These are phyloP conservation scores for Antechinus flavipes DNA, from an alignment of 2,113 vertebrate species.

Conservation along the genomic window DNA sequence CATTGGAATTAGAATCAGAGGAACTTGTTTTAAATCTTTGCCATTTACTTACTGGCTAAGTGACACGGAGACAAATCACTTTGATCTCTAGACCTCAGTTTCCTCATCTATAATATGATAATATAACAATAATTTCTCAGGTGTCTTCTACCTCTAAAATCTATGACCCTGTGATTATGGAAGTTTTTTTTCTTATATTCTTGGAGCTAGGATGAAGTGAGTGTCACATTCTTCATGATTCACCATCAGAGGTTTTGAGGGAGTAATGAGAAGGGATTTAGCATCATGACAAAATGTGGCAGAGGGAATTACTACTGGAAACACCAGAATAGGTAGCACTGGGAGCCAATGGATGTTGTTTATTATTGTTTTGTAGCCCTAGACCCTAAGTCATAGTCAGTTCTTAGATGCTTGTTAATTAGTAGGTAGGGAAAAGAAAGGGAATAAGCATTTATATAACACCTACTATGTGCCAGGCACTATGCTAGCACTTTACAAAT, in stretches of 20 bases:
- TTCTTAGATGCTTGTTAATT: not conserved
- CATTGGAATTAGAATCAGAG: too few relatives aligned
- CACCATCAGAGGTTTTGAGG: not conserved
- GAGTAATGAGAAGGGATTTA: not conserved
- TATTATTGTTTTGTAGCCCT: not conserved
- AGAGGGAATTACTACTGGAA: not conserved
- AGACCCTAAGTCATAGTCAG: not conserved
- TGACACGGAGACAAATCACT: not conserved
- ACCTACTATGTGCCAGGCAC: not conserved
- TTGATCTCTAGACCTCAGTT: not conserved
- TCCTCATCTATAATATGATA: not conserved
- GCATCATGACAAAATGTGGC: not conserved
- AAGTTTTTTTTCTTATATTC: not conserved
- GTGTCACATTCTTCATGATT: not conserved
- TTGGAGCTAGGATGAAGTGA: not conserved
- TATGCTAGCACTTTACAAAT: not conserved
- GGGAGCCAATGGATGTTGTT: not conserved
- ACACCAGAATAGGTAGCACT: not conserved
- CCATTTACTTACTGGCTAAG: too few relatives aligned
- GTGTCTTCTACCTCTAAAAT: not conserved
- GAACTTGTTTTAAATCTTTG: too few relatives aligned
- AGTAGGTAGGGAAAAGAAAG: not conserved
- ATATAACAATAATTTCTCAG: not conserved
- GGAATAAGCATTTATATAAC: not conserved
- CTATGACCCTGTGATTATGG: not conserved